These are phyloP conservation scores for Gallinago media DNA, from an alignment of 2,113 vertebrate genomes.

Conservation along the genomic window DNA sequence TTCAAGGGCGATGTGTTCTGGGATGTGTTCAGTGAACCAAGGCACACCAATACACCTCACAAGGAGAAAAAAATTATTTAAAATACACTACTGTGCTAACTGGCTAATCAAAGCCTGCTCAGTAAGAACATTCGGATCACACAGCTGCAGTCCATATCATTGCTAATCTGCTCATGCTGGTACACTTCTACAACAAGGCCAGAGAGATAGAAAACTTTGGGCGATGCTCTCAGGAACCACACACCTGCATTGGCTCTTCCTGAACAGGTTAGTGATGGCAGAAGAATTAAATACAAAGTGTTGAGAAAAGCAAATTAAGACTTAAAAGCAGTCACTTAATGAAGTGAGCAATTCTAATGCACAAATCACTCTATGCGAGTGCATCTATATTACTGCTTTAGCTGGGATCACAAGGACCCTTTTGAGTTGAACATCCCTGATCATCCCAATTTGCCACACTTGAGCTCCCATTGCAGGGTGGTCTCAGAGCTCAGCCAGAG, in stretches of 20 bases:
- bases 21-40: slow-evolving; percentile 22
- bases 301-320: neutral
- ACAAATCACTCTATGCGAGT: neutral
- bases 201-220: neutral
- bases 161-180: neutral
- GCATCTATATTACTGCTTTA: neutral
- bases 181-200: neutral
- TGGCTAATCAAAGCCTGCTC: slow-evolving; percentile 4
- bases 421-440: neutral
- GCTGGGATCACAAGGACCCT: neutral
- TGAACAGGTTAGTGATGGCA: neutral
- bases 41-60: neutral
- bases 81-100: neutral
- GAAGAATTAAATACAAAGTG: neutral
- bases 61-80: neutral
- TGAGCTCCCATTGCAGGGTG: neutral
- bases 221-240: neutral
- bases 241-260: neutral
- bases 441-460: neutral
- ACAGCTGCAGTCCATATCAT: neutral
- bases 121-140: neutral
- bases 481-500: neutral
- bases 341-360: neutral
- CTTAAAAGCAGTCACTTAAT: neutral
- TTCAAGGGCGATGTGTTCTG: neutral